Percentiles rank a stretch among this genome's conserved stretches.
These are phyloP conservation scores for Phainopepla nitens DNA, from an alignment of 2,113 vertebrate genomes.

Conservation along the genomic window DNA sequence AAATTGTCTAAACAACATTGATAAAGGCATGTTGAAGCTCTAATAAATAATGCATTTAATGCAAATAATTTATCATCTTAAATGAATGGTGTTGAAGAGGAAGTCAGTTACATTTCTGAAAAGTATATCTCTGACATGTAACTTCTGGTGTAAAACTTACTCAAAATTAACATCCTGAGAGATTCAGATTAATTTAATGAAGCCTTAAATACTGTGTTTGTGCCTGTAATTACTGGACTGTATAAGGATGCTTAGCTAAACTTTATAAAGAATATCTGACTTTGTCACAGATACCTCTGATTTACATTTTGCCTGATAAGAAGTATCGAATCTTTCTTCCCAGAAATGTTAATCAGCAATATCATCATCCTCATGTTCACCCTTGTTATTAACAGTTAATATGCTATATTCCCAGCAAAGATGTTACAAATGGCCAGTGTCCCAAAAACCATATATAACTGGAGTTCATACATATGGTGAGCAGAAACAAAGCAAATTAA, in stretches of 20 bases:
- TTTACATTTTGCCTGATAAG: neutral
- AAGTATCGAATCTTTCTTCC: neutral
- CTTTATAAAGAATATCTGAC: neutral
- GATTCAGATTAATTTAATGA: neutral
- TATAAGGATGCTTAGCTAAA: neutral
- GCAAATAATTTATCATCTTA: conserved; percentile 5
- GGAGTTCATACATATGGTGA: neutral
- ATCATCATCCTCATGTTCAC: neutral
- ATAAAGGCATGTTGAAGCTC: neutral
- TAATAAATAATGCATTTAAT: conserved; percentile 30
- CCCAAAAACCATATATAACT: neutral
- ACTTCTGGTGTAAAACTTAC: neutral
- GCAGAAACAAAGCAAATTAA: neutral
- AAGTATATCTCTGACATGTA: neutral
- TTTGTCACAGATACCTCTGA: neutral
- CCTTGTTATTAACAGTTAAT: neutral
- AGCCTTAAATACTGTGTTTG: neutral
- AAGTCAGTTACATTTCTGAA: neutral
- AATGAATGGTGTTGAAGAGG: neutral
- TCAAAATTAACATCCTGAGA: neutral
- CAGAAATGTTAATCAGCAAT: neutral
- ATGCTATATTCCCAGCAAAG: neutral
- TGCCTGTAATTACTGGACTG: neutral
- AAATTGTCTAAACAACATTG: neutral
- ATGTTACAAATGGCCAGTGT: neutral